A percentile compares a stretch with the other conserved stretches of the same genome.
phyloP scores from a whole-genome alignment of 2,113 vertebrate genomes.

The Theristicus caerulescens region DNA sequence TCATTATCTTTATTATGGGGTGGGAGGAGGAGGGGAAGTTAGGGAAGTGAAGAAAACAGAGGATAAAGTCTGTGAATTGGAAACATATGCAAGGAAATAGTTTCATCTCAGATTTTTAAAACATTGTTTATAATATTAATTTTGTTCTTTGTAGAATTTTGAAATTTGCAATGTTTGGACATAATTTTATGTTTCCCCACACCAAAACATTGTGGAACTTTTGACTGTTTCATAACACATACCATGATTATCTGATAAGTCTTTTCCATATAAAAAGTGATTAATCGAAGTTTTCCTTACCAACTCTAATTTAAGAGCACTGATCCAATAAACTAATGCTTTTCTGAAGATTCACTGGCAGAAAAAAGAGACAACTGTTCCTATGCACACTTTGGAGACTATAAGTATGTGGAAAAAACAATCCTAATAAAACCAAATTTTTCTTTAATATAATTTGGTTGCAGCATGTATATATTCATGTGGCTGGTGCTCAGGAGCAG shows the following conservation, averaged over 20 bases:
- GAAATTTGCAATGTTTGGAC: background rate
- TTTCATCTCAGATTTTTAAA: background rate
- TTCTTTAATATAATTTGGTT: background rate
- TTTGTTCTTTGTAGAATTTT: background rate
- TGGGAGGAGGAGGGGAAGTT: background rate
- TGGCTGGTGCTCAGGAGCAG: background rate
- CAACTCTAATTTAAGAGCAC: background rate
- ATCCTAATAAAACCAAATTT: background rate
- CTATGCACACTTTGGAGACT: background rate
- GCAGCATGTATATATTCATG: background rate
- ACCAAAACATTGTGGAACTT: background rate
- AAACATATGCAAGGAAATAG: accelerated
- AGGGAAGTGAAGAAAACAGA: background rate
- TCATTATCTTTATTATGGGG: background rate
- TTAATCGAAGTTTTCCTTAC: background rate
- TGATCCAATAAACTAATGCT: background rate
- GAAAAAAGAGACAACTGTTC: background rate
- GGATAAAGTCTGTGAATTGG: background rate
- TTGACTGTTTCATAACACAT: background rate
- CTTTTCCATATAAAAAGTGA: background rate
- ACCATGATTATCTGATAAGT: background rate
- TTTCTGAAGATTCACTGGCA: background rate
- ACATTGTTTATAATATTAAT: background rate
- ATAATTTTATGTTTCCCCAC: background rate
- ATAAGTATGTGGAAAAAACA: background rate